A percentile compares a stretch with the other conserved stretches of the same genome.
Conservation (phyloP, 1,140 invertebrate species). For the Brevipalpus yothersi region DNA sequence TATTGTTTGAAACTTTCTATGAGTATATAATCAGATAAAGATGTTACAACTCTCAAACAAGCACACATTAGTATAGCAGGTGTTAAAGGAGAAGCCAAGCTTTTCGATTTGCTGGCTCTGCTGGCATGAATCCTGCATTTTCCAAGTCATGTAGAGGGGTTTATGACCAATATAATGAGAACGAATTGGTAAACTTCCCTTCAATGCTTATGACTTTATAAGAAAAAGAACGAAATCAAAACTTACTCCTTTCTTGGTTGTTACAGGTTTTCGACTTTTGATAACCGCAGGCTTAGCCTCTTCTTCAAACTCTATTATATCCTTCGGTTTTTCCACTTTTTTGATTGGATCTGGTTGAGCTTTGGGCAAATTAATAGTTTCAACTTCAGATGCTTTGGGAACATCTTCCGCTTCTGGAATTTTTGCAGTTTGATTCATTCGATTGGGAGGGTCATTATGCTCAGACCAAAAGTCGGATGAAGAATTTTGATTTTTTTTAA, state of each 20-base stretch:
- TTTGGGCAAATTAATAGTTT: too few relatives aligned
- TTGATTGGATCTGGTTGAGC: not conserved
- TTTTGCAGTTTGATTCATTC: too few relatives aligned
- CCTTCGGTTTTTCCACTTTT: not conserved
- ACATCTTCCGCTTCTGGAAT: too few relatives aligned
- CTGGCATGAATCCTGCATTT: not conserved
- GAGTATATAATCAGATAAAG: not conserved
- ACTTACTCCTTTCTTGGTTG: conserved; percentile 21
- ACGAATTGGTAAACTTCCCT: not conserved
- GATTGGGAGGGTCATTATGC: not conserved
- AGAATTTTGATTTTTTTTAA: not conserved
- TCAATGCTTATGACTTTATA: not conserved
- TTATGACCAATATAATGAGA: not conserved
- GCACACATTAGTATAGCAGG: not conserved
- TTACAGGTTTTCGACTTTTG: conserved; percentile 14
- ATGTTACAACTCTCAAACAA: not conserved
- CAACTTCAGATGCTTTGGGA: too few relatives aligned
- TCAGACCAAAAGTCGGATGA: not conserved
- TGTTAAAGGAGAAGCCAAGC: not conserved
- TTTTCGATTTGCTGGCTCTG: not conserved
- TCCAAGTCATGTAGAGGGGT: not conserved
- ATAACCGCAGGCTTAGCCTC: not conserved
- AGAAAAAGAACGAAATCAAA: not conserved
- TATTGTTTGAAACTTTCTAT: not conserved
- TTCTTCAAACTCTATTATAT: not conserved